Conservation (phyloP, 2,888 invertebrate genomes). For the Drosophila mulleri region DNA sequence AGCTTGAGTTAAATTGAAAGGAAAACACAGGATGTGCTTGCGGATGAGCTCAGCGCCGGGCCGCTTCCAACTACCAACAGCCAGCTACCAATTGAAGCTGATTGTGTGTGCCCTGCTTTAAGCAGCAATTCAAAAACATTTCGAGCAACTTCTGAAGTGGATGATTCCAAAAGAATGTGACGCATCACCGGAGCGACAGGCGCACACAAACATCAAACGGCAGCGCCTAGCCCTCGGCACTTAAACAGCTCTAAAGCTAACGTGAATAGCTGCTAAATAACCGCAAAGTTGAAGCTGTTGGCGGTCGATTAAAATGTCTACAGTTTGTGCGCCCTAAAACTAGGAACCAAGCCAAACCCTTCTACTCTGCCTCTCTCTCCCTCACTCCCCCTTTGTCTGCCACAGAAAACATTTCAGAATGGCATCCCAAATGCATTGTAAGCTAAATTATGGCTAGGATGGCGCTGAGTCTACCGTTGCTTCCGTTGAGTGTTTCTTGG, state of each 20-base stretch:
- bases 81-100: conserved; percentile 16
- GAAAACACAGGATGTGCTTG: conserved; percentile 42
- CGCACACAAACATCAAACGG: conserved; percentile 10
- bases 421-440: conserved; percentile 19
- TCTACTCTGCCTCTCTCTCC: neutral
- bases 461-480: conserved; percentile 6
- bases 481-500: conserved; percentile 14
- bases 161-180: conserved; percentile 45
- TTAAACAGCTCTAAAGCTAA: conserved; percentile 7
- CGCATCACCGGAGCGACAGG: conserved; percentile 49
- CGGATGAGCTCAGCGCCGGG: conserved; percentile 1
- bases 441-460: conserved; percentile 53
- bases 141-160: conserved; percentile 41
- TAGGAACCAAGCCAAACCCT: conserved; percentile 14
- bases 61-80: conserved; percentile 8
- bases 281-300: conserved; percentile 47
- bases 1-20: conserved; percentile 59
- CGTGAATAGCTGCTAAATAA: conserved; percentile 52
- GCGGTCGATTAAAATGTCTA: conserved; percentile 58
- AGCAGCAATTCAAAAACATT: conserved; percentile 62
- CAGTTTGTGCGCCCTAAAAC: conserved; percentile 30
- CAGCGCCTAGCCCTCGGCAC: neutral
- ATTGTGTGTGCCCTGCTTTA: conserved; percentile 55
- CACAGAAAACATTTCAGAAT: conserved; percentile 27
- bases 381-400: neutral